Conservation (phyloP, 2,797 vertebrate species). For the Micromesistius poutassou region DNA sequence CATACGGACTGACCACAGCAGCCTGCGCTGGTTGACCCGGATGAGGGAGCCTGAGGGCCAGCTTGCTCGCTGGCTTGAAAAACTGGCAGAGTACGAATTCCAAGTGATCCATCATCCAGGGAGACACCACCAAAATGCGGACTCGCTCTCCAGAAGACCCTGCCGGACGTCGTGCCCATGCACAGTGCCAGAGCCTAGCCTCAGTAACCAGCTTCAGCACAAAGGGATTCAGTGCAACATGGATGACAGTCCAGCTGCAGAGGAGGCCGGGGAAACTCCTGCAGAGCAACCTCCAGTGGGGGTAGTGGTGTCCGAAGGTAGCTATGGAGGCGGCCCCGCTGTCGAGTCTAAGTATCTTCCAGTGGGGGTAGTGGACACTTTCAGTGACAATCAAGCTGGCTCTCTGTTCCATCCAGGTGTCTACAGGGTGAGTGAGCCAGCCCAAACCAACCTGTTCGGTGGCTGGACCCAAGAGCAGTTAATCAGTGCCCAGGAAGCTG, state of each 20-base stretch:
- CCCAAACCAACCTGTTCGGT: no score
- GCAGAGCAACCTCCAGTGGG: no score
- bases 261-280: not conserved
- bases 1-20: not conserved
- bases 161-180: not conserved
- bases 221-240: no score
- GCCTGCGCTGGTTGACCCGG: not conserved
- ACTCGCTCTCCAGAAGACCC: constrained; percentile 6
- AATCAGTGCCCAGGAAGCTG: no score
- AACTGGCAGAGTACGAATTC: constrained; percentile 19
- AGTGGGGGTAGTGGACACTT: constrained; percentile 3
- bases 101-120: not conserved
- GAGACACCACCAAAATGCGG: constrained; percentile 11
- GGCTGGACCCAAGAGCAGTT: no score
- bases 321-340: no score
- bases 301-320: no score
- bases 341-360: not conserved
- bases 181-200: no score
- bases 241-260: no score
- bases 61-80: not conserved
- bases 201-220: no score
- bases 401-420: no score
- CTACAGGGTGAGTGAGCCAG: no score
- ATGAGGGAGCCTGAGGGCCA: not conserved
- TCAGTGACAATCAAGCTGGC: not conserved